Base-by-base conservation (phyloP, 2,797 vertebrate species). In the Synaphobranchus kaupii region DNA sequence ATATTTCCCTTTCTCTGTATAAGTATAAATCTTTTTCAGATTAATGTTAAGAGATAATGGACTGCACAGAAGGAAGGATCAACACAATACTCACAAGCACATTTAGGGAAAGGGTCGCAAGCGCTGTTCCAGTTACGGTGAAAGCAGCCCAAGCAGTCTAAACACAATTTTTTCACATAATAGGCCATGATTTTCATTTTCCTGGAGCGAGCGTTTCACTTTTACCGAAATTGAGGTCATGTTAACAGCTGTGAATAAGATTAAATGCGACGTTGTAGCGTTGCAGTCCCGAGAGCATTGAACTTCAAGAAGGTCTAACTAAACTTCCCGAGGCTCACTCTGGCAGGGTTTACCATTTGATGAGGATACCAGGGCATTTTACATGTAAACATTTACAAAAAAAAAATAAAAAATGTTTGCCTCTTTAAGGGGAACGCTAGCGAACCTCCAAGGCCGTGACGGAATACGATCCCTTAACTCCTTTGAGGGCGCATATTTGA, bases 11-110 rank as follows among this genome's bases (percentile, higher is more conserved):
- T 28, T 28, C 48, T 87, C 86, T 58, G 52, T 84, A 86, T n/a
- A 39, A 78, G 81, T 34, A 88, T 7, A 3, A 28, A 88, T 87
- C 88, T 91, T 90, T 88, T 84, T 89, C 89, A 90, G 85, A 92
- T 91, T 91, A 92, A 89, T 68, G 71, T 3, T 0, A 91, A 89
- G 87, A 93, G 93, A 92, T 88, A 86, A 88, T 48, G 90, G 86
- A 90, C 86, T 82, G 90, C 87, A 90, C 50, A 20, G 76, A 88
- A 85, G 90, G 85, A 91, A 87, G 88, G 47, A 83, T 90, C 89
- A 88, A 90, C 85, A 88, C 66, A 86, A 84, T 89, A 90, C 87
- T 84, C 90, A 89, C 85, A 91, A 92, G 91, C 90, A 91, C 56
- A 87, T 31, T 56, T 2, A 20, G 76, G 76, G 76, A n/a, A 17